These are phyloP conservation scores for Tenodera sinensis DNA, from an alignment of 2,888 invertebrate genomes.

Conservation along the genomic window DNA sequence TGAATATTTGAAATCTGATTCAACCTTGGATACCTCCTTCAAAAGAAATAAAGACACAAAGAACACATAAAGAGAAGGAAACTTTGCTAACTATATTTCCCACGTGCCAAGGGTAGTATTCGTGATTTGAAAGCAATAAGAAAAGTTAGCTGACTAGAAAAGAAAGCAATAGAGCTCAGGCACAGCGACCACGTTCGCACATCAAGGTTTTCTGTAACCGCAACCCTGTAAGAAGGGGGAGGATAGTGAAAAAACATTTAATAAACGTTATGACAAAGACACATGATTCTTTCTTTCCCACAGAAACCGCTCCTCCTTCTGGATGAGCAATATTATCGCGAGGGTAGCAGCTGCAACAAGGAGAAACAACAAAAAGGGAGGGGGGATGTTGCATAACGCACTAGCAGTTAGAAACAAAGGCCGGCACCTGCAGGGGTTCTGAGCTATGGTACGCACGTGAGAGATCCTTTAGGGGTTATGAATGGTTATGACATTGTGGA, in stretches of 20 bases:
- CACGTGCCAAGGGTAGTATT: neutral
- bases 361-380: neutral
- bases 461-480: neutral
- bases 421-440: neutral
- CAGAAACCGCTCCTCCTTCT: neutral
- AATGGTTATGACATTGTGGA: neutral
- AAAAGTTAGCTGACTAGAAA: neutral
- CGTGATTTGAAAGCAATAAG: neutral
- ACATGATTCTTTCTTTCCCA: constrained; percentile 3
- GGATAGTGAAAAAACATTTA: neutral
- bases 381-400: too few relatives aligned
- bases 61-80: too few relatives aligned
- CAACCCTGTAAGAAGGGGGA: neutral
- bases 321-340: too few relatives aligned
- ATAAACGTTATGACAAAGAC: constrained; percentile 19
- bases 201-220: neutral
- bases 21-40: too few relatives aligned
- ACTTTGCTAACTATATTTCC: too few relatives aligned
- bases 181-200: neutral
- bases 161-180: neutral
- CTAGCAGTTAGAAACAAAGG: neutral
- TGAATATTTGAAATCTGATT: too few relatives aligned
- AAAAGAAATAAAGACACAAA: too few relatives aligned
- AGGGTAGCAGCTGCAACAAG: neutral
- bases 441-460: neutral